These are phyloP conservation scores for Phataginus tricuspis DNA, from an alignment of 2,797 vertebrate genomes.

Conservation along the genomic window DNA sequence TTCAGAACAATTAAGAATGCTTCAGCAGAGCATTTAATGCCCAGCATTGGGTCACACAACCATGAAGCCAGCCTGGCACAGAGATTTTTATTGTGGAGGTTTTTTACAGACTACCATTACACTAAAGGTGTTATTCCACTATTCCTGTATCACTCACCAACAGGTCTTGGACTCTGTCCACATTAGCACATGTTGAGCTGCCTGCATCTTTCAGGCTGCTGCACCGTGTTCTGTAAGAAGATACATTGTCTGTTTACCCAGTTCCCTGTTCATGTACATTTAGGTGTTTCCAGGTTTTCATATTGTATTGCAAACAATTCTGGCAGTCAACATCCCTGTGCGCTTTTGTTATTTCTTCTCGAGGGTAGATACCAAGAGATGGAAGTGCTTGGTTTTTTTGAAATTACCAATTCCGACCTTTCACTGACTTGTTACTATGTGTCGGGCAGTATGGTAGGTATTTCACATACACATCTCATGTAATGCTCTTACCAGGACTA, in stretches of 20 bases:
- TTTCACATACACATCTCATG: neutral
- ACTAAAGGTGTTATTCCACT: neutral
- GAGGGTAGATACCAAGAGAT: neutral
- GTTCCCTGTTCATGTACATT: neutral
- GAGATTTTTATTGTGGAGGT: too few relatives aligned
- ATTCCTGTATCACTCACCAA: neutral
- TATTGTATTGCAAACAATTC: neutral
- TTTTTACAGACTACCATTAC: neutral
- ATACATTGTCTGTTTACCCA: neutral
- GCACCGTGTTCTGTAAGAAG: neutral
- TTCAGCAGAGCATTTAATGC: too few relatives aligned
- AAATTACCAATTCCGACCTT: neutral
- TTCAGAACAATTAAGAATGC: neutral
- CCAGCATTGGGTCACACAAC: too few relatives aligned
- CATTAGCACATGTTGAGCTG: rapidly evolving
- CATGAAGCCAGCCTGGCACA: neutral
- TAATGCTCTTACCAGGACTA: neutral
- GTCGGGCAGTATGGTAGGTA: neutral
- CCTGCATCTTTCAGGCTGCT: neutral
- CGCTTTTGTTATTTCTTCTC: neutral
- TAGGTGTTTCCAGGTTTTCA: neutral
- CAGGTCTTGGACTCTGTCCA: neutral
- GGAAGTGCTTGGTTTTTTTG: neutral
- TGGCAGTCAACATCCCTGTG: neutral
- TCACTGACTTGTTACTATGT: neutral